phyloP scores from a whole-genome alignment of 1,140 invertebrate genomes.

The Zaprionus inermis region DNA sequence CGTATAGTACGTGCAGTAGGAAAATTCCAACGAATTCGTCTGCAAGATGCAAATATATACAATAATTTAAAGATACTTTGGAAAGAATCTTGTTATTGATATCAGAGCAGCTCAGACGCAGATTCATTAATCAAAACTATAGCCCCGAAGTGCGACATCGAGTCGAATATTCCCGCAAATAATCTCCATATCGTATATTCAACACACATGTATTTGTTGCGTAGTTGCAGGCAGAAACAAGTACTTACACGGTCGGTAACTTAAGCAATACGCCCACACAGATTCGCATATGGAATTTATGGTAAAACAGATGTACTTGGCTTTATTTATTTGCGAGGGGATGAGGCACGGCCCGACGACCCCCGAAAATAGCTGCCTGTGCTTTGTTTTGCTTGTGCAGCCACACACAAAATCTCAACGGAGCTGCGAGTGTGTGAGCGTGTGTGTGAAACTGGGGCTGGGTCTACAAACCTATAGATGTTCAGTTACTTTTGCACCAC shows the following conservation, averaged over 20 bases:
- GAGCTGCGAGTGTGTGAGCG: slow-evolving; percentile 24
- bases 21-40: too few species aligned
- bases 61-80: too few species aligned
- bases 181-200: neutral
- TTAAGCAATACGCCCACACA: slow-evolving; percentile 37
- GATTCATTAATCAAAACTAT: too few species aligned
- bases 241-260: slow-evolving; percentile 37
- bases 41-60: too few species aligned
- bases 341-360: slow-evolving; percentile 5
- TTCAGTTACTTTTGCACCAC: slow-evolving; percentile 18
- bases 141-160: neutral
- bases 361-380: slow-evolving; percentile 6
- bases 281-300: slow-evolving; percentile 61
- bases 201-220: neutral
- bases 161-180: slow-evolving; percentile 8
- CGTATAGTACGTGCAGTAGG: too few species aligned
- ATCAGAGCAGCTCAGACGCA: too few species aligned
- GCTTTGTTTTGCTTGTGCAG: slow-evolving; percentile 32
- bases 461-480: slow-evolving; percentile 14
- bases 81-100: too few species aligned
- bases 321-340: slow-evolving; percentile 69
- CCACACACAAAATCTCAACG: slow-evolving; percentile 71
- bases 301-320: slow-evolving; percentile 77
- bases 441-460: neutral
- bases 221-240: slow-evolving; percentile 12